These are phyloP conservation scores for Cantharis nigra DNA, from an alignment of 2,888 invertebrate species.

Conservation along the genomic window DNA sequence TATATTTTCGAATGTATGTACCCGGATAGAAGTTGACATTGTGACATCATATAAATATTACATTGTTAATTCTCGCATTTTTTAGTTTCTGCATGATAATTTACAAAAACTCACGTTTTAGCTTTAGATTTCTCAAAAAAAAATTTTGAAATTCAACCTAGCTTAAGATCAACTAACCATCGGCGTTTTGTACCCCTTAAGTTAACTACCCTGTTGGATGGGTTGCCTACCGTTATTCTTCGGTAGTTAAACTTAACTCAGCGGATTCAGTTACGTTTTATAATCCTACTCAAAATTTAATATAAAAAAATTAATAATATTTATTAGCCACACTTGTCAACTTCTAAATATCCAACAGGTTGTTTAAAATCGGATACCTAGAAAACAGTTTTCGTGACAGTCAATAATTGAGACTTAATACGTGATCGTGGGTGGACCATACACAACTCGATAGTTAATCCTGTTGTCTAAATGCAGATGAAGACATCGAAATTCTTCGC, in stretches of 20 bases:
- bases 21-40: neutral
- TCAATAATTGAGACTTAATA: neutral
- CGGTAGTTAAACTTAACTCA: neutral
- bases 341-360: neutral
- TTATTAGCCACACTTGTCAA: neutral
- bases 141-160: no score
- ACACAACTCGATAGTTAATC: neutral
- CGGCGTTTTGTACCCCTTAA: neutral
- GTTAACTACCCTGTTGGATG: neutral
- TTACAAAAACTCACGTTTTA: no score
- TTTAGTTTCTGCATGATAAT: no score
- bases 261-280: neutral
- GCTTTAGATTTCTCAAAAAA: no score
- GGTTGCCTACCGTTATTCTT: neutral
- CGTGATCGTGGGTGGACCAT: neutral
- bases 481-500: neutral
- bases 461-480: neutral
- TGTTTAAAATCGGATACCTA: neutral
- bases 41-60: neutral
- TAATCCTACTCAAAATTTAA: neutral
- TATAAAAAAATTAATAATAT: neutral
- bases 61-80: neutral
- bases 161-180: no score
- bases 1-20: neutral
- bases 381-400: neutral